phyloP scores from a whole-genome alignment of 2,113 vertebrate species.

The Neodontobutis hainanensis region DNA sequence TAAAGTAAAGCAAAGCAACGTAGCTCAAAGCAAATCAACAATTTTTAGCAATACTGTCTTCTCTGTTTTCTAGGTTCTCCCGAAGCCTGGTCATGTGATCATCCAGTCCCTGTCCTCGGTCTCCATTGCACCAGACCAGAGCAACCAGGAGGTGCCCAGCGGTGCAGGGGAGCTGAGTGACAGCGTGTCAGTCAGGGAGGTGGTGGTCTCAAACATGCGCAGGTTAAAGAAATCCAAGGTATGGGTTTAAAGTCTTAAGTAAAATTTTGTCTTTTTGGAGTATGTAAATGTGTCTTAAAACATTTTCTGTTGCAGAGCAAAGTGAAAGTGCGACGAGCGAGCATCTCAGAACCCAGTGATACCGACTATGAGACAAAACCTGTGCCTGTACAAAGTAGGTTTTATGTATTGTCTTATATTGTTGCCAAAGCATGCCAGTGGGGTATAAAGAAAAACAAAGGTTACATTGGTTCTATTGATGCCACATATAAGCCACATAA shows the following conservation, averaged over 20 bases:
- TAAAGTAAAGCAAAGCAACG: too few relatives aligned
- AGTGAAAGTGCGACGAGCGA: constrained; percentile 88
- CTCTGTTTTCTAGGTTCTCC: constrained; percentile 73
- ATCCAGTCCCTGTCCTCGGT: constrained; percentile 64
- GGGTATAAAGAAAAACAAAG: too few relatives aligned
- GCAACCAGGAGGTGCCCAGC: constrained; percentile 82
- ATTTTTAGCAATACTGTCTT: neutral
- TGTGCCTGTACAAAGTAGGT: constrained; percentile 68
- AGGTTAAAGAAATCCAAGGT: constrained; percentile 84
- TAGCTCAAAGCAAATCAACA: too few relatives aligned
- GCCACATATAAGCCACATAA: too few relatives aligned
- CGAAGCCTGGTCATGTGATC: constrained; percentile 67
- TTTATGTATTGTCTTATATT: neutral
- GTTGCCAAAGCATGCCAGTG: too few relatives aligned
- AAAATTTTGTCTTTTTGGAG: neutral
- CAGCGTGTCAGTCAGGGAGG: constrained; percentile 79
- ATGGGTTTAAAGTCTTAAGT: neutral
- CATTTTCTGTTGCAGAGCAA: constrained; percentile 77
- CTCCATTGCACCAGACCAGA: constrained; percentile 59
- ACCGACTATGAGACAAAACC: constrained; percentile 77
- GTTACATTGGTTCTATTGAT: too few relatives aligned
- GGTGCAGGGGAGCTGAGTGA: constrained; percentile 87
- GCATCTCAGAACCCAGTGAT: constrained; percentile 93
- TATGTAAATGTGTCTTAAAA: neutral
- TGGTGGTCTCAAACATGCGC: constrained; percentile 38